Conservation (phyloP, 2,113 vertebrate species). For the Gallinago media region DNA sequence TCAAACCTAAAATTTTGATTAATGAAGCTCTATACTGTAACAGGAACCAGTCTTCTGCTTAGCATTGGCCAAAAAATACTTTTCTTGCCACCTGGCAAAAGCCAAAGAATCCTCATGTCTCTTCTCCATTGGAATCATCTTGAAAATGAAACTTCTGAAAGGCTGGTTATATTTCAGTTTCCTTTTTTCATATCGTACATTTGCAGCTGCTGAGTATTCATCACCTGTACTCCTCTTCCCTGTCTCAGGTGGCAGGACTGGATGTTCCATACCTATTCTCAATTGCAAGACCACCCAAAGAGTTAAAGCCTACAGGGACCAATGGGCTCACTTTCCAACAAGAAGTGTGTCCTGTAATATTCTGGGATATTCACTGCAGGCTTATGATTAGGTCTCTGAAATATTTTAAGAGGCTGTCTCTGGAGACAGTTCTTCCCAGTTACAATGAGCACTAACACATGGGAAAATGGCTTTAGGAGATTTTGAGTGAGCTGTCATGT, state of each 20-base stretch:
- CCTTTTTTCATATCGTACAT: not conserved
- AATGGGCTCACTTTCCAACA: not conserved
- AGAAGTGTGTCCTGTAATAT: not conserved
- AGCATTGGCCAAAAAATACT: not conserved
- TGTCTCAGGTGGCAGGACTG: not conserved
- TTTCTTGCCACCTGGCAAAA: not conserved
- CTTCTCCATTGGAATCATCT: not conserved
- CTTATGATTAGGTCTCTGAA: not conserved
- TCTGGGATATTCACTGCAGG: not conserved
- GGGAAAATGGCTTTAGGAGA: not conserved
- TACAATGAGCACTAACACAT: not conserved
- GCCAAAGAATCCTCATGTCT: not conserved
- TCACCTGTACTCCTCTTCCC: not conserved
- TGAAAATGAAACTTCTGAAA: not conserved
- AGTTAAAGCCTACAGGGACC: not conserved
- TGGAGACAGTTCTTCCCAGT: not conserved
- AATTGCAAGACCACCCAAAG: not conserved
- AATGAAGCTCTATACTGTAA: not conserved
- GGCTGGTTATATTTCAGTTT: not conserved
- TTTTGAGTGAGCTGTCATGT: not conserved
- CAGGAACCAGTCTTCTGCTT: not conserved
- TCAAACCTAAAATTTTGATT: not conserved
- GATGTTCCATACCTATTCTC: not conserved
- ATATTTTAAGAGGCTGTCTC: not conserved
- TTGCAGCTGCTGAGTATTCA: not conserved